A percentile compares a stretch with the other conserved stretches of the same genome.
These are phyloP conservation scores for Stichopus horrens DNA, from an alignment of 53 echinoderm and acorn worm species.

Conservation along the genomic window DNA sequence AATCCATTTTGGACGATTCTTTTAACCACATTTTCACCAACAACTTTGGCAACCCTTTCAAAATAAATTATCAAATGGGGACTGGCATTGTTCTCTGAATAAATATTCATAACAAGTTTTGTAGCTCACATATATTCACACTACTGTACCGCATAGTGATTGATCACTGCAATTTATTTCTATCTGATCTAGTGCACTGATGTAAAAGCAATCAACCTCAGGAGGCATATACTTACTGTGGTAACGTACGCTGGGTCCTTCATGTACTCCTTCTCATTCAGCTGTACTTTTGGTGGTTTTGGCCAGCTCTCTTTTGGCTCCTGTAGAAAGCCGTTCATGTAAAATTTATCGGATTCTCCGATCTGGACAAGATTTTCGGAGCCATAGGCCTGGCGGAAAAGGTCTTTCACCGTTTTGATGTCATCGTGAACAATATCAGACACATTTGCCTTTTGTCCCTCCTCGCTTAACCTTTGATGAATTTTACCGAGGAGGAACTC, in stretches of 20 bases:
- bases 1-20: too few species aligned
- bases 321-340: conserved; percentile 39
- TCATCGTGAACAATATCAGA: conserved; percentile 12
- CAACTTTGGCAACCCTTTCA: too few species aligned
- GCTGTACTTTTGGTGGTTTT: conserved; percentile 32
- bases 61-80: too few species aligned
- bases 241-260: conserved; percentile 20
- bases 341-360: conserved; percentile 22
- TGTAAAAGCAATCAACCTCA: background rate
- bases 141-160: background rate
- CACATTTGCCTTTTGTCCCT: background rate
- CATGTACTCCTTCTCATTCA: conserved; percentile 47
- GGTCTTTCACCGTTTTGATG: conserved; percentile 27
- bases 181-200: background rate
- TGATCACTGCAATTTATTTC: background rate
- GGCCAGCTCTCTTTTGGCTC: conserved; percentile 30
- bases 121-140: too few species aligned
- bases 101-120: too few species aligned
- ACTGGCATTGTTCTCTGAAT: too few species aligned
- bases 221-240: conserved; percentile 37
- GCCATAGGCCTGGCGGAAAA: conserved; percentile 24
- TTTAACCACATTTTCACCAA: too few species aligned
- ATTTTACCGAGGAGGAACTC: conserved; percentile 19
- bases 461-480: conserved; percentile 2
- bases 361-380: conserved; percentile 17